Percentiles rank a stretch among this genome's conserved stretches.
phyloP scores from a whole-genome alignment of 2,888 invertebrate genomes.

The Lomographa bimaculata region DNA sequence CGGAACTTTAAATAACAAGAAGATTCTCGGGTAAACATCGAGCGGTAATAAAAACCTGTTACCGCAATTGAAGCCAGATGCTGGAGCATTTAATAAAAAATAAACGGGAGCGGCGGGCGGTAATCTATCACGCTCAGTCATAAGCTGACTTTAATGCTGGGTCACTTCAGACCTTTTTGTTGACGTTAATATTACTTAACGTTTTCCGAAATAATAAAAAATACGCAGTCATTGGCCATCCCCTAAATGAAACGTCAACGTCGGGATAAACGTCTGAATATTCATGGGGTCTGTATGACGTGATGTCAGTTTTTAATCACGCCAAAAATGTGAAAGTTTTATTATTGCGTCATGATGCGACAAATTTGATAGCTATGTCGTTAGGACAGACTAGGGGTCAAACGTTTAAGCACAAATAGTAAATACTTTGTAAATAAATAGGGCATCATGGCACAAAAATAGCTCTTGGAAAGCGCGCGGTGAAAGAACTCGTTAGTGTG shows the following conservation, averaged over 20 bases:
- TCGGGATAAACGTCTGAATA: slow-evolving; percentile 62
- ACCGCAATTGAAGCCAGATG: slow-evolving; percentile 74
- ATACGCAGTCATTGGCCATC: slow-evolving; percentile 64
- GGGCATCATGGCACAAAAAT: slow-evolving; percentile 23
- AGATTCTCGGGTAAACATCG: slow-evolving; percentile 48
- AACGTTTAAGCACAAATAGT: slow-evolving; percentile 3
- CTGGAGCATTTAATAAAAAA: slow-evolving; percentile 75
- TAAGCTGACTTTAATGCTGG: slow-evolving; percentile 81
- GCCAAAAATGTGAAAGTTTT: slow-evolving; percentile 46
- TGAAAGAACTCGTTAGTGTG: slow-evolving; percentile 36
- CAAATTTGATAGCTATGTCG: slow-evolving; percentile 19
- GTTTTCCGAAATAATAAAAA: slow-evolving; percentile 59
- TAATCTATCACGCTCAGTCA: slow-evolving; percentile 80
- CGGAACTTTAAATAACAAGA: slow-evolving; percentile 40
- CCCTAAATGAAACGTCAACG: slow-evolving; percentile 68
- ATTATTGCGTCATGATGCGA: slow-evolving; percentile 35
- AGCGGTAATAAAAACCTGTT: slow-evolving; percentile 62
- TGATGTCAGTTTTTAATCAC: slow-evolving; percentile 45
- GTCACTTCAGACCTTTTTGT: slow-evolving; percentile 80
- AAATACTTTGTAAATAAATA: slow-evolving; percentile 22
- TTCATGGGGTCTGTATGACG: slow-evolving; percentile 43
- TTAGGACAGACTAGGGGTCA: slow-evolving; percentile 26
- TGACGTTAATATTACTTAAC: slow-evolving; percentile 77
- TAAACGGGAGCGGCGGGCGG: slow-evolving; percentile 63
- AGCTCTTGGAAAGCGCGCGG: slow-evolving; percentile 27